Evolutionary conservation across 2,797 vertebrate genomes (phyloP), one percentile per base, ranked within the genome.

Genomic region (Podargus strigoides): DNA sequence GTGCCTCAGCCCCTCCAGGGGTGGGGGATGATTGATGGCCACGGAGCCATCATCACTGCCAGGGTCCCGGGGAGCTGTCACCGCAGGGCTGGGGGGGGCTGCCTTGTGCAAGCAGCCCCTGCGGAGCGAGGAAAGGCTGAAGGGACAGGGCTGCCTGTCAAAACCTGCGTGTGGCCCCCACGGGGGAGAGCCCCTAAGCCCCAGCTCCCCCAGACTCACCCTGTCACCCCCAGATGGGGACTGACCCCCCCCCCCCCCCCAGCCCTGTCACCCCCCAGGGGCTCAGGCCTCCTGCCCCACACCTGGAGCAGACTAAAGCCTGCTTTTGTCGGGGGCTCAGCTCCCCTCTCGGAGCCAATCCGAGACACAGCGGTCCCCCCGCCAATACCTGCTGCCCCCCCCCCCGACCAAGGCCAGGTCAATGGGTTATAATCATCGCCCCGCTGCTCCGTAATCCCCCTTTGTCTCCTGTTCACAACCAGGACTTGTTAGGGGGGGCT

Each of bases 381-480:
- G 21, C 86, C 49, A 68, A 72, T 53, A 59, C 83, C 69, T 46
- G 58, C 63, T 47, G 52, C 49, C 64, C 49, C 30, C 78, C 49
- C 64, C 49, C 30, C 78, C 26, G 77, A 30, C 83, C 93, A 63
- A 68, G 86, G 87, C 59, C 93, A 24, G 89, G 63, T 21, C 86
- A 76, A 55, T 21, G 91, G 72, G 83, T 44, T 42, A 28, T 26
- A 62, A 86, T 62, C 78, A 56, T 59, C 63, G n/a, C 87, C 89
- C 93, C 4, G 69, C 81, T 79, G 94, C 85, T 95, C 55, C 2
- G 8, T 89, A 89, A 91, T 70, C 88, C 93, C 55, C 75, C 23
- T 74, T 74, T 89, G 85, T 67, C 62, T 50, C 72, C 70, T 20
- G 30, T 34, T 80, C 84, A 53, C 58, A 13, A 70, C 39, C 18